Evolutionary conservation across 1,140 invertebrate genomes (phyloP).

Genomic region (Pararge aegeria): DNA sequence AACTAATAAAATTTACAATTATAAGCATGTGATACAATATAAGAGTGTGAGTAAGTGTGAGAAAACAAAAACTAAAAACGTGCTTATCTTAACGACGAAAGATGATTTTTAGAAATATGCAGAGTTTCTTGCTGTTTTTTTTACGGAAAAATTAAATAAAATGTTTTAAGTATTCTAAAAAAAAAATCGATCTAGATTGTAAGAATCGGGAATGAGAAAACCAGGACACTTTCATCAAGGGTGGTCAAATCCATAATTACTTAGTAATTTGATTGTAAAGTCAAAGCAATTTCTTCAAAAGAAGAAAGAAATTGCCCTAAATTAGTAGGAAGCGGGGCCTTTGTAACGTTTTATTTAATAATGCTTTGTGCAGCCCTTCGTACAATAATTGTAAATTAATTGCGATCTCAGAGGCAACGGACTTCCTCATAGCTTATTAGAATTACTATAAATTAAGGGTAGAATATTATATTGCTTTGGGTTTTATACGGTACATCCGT

Average conservation of each 20-base stretch:
- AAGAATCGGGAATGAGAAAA: neutral
- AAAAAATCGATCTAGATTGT: too few species aligned
- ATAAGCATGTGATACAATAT: too few species aligned
- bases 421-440: conserved; percentile 64
- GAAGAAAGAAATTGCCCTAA: conserved; percentile 50
- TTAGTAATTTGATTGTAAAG: conserved; percentile 38
- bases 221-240: neutral
- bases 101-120: too few species aligned
- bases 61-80: too few species aligned
- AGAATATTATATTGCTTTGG: neutral
- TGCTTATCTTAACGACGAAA: too few species aligned
- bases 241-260: neutral
- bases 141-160: too few species aligned
- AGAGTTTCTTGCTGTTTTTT: too few species aligned
- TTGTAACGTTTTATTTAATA: conserved; percentile 68
- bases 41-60: too few species aligned
- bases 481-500: neutral
- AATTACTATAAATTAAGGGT: conserved; percentile 20
- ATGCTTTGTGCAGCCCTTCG: conserved; percentile 59
- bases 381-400: conserved; percentile 73
- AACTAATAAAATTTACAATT: too few species aligned
- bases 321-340: conserved; percentile 38
- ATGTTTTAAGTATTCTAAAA: too few species aligned
- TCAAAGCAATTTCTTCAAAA: conserved; percentile 51
- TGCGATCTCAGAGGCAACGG: conserved; percentile 57